These are phyloP conservation scores for Liodrosophila aerea DNA, from an alignment of 2,888 invertebrate genomes.

Conservation along the genomic window DNA sequence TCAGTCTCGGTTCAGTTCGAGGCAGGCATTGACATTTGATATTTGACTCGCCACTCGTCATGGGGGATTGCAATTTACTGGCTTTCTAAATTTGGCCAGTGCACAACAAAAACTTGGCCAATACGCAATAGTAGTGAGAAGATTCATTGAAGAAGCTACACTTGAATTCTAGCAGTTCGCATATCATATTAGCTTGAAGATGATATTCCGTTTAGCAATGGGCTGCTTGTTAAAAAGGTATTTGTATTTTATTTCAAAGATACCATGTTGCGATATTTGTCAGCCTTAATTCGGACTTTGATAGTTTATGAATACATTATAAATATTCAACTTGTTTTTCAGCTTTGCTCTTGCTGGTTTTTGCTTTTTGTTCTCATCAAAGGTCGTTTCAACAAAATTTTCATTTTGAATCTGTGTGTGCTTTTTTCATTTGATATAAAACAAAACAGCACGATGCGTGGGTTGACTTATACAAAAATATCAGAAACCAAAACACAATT, in stretches of 20 bases:
- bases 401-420: slow-evolving; percentile 1
- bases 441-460: slow-evolving; percentile 29
- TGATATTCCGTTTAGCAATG: slow-evolving; percentile 22
- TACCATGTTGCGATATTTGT: slow-evolving; percentile 48
- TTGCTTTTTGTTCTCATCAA: slow-evolving; percentile 65
- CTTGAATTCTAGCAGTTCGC: too few species aligned
- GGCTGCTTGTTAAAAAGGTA: slow-evolving; percentile 36
- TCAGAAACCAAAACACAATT: neutral
- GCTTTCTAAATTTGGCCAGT: slow-evolving; percentile 69
- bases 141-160: neutral
- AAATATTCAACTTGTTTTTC: slow-evolving; percentile 64
- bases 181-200: too few species aligned
- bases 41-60: slow-evolving; percentile 42
- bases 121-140: neutral
- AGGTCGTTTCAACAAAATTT: slow-evolving; percentile 60
- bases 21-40: slow-evolving; percentile 65
- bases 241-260: slow-evolving; percentile 5
- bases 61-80: slow-evolving; percentile 44
- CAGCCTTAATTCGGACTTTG: slow-evolving; percentile 53
- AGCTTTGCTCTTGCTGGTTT: slow-evolving; percentile 29
- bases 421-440: slow-evolving; percentile 8
- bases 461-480: slow-evolving; percentile 21
- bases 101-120: slow-evolving; percentile 54
- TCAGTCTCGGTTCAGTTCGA: slow-evolving; percentile 11
- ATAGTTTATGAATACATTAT: slow-evolving; percentile 64